These are phyloP conservation scores for Stomatorhinus walkeri DNA, from an alignment of 2,797 vertebrate species.

Conservation along the genomic window DNA sequence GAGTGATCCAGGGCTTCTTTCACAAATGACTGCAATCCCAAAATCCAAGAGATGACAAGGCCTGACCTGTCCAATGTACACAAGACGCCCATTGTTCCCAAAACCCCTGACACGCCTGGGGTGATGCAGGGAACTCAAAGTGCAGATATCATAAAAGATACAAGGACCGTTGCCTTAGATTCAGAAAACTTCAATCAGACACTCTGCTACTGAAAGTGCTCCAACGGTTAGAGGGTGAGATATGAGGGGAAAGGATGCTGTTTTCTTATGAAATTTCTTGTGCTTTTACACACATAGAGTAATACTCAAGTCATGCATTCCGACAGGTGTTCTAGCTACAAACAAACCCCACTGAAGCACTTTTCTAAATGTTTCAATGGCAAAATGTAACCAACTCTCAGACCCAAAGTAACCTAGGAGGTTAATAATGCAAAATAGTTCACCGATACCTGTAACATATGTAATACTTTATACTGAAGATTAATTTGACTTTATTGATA, in stretches of 20 bases:
- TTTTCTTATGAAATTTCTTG: neutral
- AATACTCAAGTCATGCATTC: neutral
- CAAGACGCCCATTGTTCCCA: slow-evolving; percentile 3
- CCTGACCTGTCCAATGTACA: slow-evolving; percentile 4
- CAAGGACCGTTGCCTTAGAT: neutral
- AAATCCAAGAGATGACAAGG: slow-evolving; percentile 2
- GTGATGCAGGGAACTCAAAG: slow-evolving; percentile 11
- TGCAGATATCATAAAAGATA: slow-evolving; percentile 9
- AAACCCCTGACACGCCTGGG: neutral
- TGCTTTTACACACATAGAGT: neutral
- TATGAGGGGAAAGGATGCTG: neutral
- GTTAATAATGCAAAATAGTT: neutral
- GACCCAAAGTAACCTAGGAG: neutral
- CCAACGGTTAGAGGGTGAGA: neutral
- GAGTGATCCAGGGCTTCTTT: neutral
- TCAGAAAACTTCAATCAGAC: neutral
- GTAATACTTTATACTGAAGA: neutral
- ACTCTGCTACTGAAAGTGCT: neutral
- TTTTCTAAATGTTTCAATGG: neutral
- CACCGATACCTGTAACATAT: neutral
- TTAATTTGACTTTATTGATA: neutral
- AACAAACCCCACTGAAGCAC: neutral
- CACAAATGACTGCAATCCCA: slow-evolving; percentile 14
- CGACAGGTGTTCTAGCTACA: neutral
- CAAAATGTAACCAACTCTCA: neutral